phyloP scores from a whole-genome alignment of 2,113 vertebrate genomes.

The Aegotheles bennettii region DNA sequence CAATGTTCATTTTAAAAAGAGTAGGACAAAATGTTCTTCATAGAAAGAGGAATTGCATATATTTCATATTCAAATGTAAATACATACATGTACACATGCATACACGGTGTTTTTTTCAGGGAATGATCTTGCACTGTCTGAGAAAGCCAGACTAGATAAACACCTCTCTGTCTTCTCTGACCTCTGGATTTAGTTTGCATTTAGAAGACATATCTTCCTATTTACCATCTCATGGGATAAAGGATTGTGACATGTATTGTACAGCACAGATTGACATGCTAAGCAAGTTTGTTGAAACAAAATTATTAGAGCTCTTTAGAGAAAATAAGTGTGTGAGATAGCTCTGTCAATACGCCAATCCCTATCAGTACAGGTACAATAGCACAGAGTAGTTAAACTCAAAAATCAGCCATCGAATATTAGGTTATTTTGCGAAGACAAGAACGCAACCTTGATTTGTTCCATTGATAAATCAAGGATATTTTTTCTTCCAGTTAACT shows the following conservation, averaged over 20 bases:
- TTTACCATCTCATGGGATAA: neutral
- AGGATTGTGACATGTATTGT: neutral
- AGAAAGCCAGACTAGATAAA: neutral
- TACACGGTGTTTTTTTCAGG: neutral
- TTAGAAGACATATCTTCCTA: neutral
- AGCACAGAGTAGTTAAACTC: neutral
- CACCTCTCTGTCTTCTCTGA: neutral
- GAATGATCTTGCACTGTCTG: neutral
- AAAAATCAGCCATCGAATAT: neutral
- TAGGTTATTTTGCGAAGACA: neutral
- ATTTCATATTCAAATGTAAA: neutral
- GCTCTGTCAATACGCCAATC: neutral
- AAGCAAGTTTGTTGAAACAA: neutral
- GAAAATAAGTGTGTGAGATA: neutral
- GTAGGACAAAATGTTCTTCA: neutral
- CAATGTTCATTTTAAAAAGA: neutral
- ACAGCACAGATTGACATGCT: neutral
- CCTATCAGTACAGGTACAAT: neutral
- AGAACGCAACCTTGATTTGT: neutral
- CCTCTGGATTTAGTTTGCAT: neutral
- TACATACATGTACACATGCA: neutral
- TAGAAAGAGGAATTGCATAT: neutral
- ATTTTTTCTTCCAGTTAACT: neutral
- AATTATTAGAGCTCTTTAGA: neutral
- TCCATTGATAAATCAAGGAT: neutral